phyloP scores from a whole-genome alignment of 2,797 vertebrate species.

The Xyrichtys novacula region DNA sequence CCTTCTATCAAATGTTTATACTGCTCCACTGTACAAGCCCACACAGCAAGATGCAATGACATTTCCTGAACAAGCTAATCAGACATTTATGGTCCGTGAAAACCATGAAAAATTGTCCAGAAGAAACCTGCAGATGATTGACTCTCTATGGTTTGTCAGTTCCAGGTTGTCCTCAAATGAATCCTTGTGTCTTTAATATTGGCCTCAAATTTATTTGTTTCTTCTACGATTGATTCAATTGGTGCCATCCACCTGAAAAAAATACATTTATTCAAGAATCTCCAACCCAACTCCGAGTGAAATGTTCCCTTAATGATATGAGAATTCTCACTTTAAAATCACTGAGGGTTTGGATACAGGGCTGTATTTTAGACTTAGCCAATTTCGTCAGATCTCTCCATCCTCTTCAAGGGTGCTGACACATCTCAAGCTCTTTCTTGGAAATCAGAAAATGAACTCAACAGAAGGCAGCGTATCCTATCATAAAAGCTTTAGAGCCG shows the following conservation, averaged over 20 bases:
- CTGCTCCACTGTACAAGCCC: neutral
- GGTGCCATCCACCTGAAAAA: neutral
- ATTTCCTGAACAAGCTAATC: neutral
- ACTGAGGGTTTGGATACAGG: neutral
- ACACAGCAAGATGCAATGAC: neutral
- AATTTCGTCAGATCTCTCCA: neutral
- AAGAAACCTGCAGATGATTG: conserved; percentile 12
- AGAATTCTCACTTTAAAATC: neutral
- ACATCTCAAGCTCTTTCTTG: neutral
- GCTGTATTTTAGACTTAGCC: neutral
- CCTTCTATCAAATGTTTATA: neutral
- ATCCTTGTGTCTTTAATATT: conserved; percentile 2
- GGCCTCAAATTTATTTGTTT: neutral
- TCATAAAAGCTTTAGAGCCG: conserved; percentile 15
- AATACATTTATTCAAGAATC: neutral
- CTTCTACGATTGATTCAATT: neutral
- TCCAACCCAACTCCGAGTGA: neutral
- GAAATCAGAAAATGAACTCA: conserved; percentile 12
- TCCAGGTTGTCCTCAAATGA: neutral
- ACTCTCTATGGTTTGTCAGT: neutral
- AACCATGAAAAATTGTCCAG: conserved; percentile 7
- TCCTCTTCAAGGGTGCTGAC: neutral
- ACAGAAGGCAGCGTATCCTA: neutral
- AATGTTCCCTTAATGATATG: neutral
- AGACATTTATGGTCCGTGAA: conserved; percentile 8